Evolutionary conservation across 1,140 invertebrate genomes (phyloP).

Genomic region (Hirudo medicinalis): DNA sequence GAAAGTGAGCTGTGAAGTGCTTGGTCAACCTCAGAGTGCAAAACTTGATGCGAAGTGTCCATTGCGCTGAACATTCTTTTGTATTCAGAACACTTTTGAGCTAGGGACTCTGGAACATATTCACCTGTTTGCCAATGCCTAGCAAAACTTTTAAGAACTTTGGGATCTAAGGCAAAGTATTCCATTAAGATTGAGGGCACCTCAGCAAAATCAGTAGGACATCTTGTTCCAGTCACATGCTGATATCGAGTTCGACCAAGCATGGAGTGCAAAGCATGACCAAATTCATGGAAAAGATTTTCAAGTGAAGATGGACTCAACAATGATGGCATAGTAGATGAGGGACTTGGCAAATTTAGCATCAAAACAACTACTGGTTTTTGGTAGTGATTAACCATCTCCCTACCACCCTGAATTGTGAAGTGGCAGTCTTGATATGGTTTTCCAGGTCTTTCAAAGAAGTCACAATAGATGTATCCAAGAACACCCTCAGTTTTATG

Average conservation of each 20-base stretch:
- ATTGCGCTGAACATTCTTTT: conserved; percentile 68
- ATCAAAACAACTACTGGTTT: conserved; percentile 85
- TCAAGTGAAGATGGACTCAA: conserved; percentile 67
- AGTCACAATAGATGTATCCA: conserved; percentile 94
- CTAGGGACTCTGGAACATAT: conserved; percentile 60
- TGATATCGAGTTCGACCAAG: conserved; percentile 80
- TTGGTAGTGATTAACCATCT: conserved; percentile 65
- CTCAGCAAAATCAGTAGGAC: conserved; percentile 93
- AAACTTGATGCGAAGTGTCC: conserved; percentile 77
- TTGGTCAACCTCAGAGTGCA: conserved; percentile 79
- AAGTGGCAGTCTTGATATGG: conserved; percentile 95
- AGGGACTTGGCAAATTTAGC: conserved; percentile 63
- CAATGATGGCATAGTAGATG: conserved; percentile 53
- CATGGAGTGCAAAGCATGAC: conserved; percentile 98
- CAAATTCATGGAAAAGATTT: conserved; percentile 97
- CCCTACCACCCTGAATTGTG: conserved; percentile 83
- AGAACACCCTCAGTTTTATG: conserved; percentile 63
- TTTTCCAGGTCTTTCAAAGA: conserved; percentile 76
- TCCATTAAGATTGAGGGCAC: conserved; percentile 96
- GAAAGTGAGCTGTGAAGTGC: conserved; percentile 57
- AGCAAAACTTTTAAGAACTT: conserved; percentile 61
- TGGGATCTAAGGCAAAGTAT: conserved; percentile 78
- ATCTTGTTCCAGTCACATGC: conserved; percentile 90
- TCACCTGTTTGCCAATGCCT: conserved; percentile 78
- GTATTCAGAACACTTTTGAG: conserved; percentile 59